Conservation (phyloP, 2,113 vertebrate genomes). For the Sitta europaea region DNA sequence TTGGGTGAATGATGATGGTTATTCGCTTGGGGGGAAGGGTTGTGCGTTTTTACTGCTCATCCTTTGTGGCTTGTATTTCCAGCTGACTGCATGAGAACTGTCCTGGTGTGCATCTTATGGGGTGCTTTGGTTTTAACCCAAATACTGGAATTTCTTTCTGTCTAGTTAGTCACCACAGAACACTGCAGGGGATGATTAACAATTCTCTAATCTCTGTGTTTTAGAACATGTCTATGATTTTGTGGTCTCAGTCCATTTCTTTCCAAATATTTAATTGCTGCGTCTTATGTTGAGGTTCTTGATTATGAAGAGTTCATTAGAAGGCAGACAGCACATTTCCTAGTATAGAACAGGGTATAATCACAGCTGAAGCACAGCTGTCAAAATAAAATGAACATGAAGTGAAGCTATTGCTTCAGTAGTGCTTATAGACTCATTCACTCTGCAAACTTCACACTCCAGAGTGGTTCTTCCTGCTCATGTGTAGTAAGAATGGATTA, state of each 20-base stretch:
- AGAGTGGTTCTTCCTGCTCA: neutral
- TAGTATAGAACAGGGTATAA: neutral
- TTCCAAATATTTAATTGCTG: neutral
- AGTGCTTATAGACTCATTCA: neutral
- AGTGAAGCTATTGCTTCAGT: neutral
- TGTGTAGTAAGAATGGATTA: neutral
- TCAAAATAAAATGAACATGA: neutral
- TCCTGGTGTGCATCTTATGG: neutral
- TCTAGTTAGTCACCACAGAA: neutral
- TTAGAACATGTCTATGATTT: neutral
- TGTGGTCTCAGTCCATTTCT: neutral
- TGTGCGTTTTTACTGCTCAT: neutral
- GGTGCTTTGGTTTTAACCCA: neutral
- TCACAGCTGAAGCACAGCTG: slow-evolving; percentile 20
- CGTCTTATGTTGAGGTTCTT: neutral
- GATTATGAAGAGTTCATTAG: neutral
- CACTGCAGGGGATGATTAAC: neutral
- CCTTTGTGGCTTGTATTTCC: neutral
- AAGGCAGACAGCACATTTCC: neutral
- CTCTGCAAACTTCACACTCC: neutral
- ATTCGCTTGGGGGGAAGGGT: neutral
- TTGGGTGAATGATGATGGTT: neutral
- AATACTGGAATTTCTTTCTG: neutral
- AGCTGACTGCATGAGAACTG: neutral
- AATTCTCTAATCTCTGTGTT: neutral